phyloP scores from a whole-genome alignment of 2,888 invertebrate genomes.

The Lymantria dispar region DNA sequence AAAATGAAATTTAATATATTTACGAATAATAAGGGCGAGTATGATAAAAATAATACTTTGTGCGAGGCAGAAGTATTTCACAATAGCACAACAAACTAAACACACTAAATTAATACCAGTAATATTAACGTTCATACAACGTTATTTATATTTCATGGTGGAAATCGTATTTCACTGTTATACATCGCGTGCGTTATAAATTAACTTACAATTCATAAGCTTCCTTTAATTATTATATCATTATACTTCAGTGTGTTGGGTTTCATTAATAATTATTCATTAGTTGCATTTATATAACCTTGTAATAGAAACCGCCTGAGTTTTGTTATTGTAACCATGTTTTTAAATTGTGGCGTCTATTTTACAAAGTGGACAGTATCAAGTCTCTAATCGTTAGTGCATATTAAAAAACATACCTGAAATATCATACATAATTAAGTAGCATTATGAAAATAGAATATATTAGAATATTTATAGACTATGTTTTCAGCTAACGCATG shows the following conservation, averaged over 20 bases:
- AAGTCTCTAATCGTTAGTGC: no score
- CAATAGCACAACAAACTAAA: no score
- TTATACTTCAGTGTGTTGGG: slow-evolving; percentile 1
- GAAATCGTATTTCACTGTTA: background rate
- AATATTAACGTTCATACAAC: background rate
- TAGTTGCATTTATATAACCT: background rate
- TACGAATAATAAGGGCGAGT: no score
- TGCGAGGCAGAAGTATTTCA: no score
- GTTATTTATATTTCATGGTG: background rate
- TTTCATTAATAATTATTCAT: background rate
- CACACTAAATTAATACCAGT: background rate
- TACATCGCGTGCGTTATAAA: slow-evolving; percentile 2
- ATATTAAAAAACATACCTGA: no score
- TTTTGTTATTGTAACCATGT: background rate
- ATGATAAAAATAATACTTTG: no score
- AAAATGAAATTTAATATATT: no score
- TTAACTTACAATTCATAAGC: slow-evolving; percentile 13
- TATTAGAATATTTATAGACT: no score
- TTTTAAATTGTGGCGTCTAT: background rate
- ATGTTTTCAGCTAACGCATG: no score
- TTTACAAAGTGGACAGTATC: no score
- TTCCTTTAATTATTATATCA: slow-evolving; percentile 19
- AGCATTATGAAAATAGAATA: no score
- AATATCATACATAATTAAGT: no score
- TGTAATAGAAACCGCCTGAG: background rate